Conservation (phyloP, 2,888 invertebrate species). For the Oscheius sp. region DNA sequence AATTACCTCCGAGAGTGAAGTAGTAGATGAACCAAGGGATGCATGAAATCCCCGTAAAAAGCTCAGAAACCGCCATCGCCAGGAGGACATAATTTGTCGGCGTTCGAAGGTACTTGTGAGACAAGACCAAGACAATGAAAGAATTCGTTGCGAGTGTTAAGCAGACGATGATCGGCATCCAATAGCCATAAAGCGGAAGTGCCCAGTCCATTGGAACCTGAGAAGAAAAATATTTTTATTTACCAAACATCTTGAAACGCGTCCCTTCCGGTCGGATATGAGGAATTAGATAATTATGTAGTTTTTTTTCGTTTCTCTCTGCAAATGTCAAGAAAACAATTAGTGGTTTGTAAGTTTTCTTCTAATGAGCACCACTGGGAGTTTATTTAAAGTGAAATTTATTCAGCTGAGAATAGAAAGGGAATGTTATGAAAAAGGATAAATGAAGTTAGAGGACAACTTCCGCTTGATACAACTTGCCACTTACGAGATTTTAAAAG, state of each 20-base stretch:
- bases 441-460: background rate
- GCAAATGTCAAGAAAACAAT: background rate
- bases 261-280: background rate
- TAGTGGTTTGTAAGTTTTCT: background rate
- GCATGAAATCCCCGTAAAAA: slow-evolving; percentile 64
- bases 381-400: slow-evolving; percentile 23
- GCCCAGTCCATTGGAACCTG: slow-evolving; percentile 66
- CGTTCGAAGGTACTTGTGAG: slow-evolving; percentile 63
- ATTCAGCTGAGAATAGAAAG: background rate
- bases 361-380: slow-evolving; percentile 14
- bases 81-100: slow-evolving; percentile 67
- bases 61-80: slow-evolving; percentile 66
- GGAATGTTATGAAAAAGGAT: background rate
- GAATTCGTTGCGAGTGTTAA: slow-evolving; percentile 64
- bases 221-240: slow-evolving; percentile 2
- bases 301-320: background rate
- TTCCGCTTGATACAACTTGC: background rate
- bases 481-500: too few species aligned
- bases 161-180: slow-evolving; percentile 67
- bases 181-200: slow-evolving; percentile 65
- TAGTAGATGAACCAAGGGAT: slow-evolving; percentile 70
- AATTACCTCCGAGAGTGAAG: slow-evolving; percentile 64
- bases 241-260: background rate
- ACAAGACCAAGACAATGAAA: slow-evolving; percentile 66
- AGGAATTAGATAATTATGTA: background rate